Evolutionary conservation across 2,113 vertebrate species (phyloP).

Genomic region (Cettia cetti): DNA sequence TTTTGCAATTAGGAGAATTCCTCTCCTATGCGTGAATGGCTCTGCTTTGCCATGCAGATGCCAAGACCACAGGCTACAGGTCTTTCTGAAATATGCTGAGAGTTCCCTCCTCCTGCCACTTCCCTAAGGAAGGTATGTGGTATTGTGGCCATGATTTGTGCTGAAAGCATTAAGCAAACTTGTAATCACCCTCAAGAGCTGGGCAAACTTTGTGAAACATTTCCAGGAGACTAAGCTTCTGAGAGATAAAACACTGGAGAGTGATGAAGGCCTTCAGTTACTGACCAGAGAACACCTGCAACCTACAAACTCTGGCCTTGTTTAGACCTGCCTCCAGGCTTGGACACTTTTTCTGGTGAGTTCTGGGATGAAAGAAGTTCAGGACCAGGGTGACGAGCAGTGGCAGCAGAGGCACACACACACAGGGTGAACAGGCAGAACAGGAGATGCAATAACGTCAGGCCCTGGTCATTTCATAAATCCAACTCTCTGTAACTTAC

Average conservation of each 20-base stretch:
- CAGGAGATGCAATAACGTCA: background rate
- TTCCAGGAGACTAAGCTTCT: background rate
- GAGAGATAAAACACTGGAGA: background rate
- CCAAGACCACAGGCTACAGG: background rate
- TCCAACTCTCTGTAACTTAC: conserved; percentile 64
- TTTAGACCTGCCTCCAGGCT: background rate
- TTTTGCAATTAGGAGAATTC: background rate
- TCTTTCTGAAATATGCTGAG: background rate
- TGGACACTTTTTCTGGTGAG: background rate
- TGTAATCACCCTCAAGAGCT: background rate
- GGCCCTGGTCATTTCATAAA: background rate
- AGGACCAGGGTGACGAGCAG: background rate
- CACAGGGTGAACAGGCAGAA: background rate
- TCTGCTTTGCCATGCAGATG: background rate
- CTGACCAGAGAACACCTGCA: background rate
- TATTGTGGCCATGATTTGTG: background rate
- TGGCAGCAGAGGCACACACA: background rate
- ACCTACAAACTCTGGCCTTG: background rate
- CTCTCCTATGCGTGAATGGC: background rate
- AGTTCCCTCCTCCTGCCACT: background rate
- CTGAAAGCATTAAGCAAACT: background rate
- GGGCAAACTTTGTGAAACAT: background rate
- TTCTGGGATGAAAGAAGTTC: background rate
- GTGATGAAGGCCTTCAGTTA: background rate
- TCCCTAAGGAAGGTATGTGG: background rate